Conservation (phyloP, 2,113 vertebrate species). For the Phalacrocorax aristotelis region DNA sequence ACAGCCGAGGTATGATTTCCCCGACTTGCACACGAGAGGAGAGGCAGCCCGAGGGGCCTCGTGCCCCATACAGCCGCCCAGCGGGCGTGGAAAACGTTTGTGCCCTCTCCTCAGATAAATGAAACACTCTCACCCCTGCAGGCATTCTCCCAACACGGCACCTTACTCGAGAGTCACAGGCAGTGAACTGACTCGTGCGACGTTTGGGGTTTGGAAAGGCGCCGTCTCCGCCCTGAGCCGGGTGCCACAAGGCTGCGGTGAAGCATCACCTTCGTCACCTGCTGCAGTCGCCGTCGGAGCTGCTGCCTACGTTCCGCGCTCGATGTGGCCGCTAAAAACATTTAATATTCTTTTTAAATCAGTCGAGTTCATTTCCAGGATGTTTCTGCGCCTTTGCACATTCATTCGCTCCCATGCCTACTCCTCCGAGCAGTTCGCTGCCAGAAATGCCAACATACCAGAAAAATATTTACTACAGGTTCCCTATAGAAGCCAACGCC, state of each 20-base stretch:
- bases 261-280: fast-evolving
- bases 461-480: neutral
- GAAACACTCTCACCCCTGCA: neutral
- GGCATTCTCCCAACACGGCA: neutral
- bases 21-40: neutral
- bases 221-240: fast-evolving
- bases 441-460: fast-evolving
- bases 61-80: fast-evolving
- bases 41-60: neutral
- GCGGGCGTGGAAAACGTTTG: fast-evolving
- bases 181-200: fast-evolving
- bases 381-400: fast-evolving
- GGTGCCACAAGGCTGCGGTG: neutral
- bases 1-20: neutral
- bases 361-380: too few relatives aligned
- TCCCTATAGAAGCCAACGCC: fast-evolving
- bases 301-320: fast-evolving
- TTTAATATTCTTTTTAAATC: neutral
- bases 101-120: neutral
- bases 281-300: fast-evolving
- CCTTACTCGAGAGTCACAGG: fast-evolving
- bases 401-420: fast-evolving
- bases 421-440: fast-evolving
- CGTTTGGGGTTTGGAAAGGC: fast-evolving
- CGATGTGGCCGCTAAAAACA: neutral